Percentiles rank a stretch among this genome's conserved stretches.
Conservation (phyloP, 2,113 vertebrate species). For the Hippolais icterina region DNA sequence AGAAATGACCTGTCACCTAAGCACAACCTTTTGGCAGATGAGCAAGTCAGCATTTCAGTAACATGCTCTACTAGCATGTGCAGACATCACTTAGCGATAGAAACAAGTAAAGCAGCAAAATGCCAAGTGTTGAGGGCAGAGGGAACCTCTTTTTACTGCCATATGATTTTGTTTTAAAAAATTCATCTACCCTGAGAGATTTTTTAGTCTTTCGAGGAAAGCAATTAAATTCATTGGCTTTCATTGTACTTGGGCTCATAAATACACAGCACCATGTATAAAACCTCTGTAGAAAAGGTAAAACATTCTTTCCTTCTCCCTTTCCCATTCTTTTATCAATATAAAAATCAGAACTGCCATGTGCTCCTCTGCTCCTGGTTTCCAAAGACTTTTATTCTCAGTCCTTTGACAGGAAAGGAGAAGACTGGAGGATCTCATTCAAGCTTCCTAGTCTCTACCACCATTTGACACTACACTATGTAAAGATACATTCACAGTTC, state of each 20-base stretch:
- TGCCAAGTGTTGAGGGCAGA: background rate
- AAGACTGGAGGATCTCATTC: background rate
- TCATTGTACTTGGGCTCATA: background rate
- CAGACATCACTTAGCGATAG: background rate
- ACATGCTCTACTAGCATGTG: rapidly evolving
- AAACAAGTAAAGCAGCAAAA: background rate
- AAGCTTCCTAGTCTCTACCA: background rate
- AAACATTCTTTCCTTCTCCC: background rate
- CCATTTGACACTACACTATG: background rate
- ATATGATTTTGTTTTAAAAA: background rate
- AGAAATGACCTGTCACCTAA: background rate
- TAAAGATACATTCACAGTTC: background rate
- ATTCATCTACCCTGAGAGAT: background rate
- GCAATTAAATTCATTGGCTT: background rate
- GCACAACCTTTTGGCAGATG: background rate
- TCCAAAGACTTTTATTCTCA: background rate
- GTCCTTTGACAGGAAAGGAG: background rate
- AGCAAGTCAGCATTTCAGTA: background rate
- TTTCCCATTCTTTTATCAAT: background rate
- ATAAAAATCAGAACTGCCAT: background rate
- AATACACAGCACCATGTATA: background rate
- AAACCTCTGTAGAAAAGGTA: background rate
- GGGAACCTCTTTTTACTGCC: background rate
- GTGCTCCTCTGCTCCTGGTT: background rate
- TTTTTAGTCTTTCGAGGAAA: background rate